Evolutionary conservation across 2,888 invertebrate species (phyloP).

Genomic region (Clepsis dumicolana): DNA sequence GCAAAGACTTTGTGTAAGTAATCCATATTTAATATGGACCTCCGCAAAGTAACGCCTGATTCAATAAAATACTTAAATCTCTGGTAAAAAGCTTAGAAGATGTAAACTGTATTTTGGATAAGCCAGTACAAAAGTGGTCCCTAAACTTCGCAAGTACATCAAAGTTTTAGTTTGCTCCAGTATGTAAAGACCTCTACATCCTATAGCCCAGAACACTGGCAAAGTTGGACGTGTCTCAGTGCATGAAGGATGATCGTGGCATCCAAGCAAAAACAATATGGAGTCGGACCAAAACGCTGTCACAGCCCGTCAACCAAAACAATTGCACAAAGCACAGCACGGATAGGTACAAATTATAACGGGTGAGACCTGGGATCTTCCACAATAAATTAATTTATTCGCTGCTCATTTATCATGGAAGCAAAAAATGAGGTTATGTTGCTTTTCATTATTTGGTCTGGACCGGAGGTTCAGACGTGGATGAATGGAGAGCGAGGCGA

Average conservation of each 20-base stretch:
- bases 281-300: neutral
- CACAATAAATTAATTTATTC: conserved; percentile 26
- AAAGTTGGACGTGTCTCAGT: neutral
- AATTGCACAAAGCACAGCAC: conserved; percentile 11
- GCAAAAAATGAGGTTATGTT: conserved; percentile 32
- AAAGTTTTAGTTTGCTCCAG: neutral
- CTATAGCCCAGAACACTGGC: neutral
- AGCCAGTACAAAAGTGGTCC: no score
- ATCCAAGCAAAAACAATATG: conserved; percentile 4
- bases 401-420: conserved; percentile 15
- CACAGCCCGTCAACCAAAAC: conserved; percentile 15
- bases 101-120: no score
- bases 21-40: no score
- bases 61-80: no score
- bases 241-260: neutral
- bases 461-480: conserved; percentile 27
- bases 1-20: no score
- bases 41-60: no score
- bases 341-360: conserved; percentile 30
- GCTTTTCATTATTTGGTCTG: conserved; percentile 27
- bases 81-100: no score
- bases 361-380: conserved; percentile 8
- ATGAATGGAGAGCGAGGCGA: neutral
- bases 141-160: neutral
- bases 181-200: neutral